Percentiles rank a stretch among this genome's conserved stretches.
Evolutionary conservation across 2,797 vertebrate genomes (phyloP).

Genomic region (Phylloscopus collybita): DNA sequence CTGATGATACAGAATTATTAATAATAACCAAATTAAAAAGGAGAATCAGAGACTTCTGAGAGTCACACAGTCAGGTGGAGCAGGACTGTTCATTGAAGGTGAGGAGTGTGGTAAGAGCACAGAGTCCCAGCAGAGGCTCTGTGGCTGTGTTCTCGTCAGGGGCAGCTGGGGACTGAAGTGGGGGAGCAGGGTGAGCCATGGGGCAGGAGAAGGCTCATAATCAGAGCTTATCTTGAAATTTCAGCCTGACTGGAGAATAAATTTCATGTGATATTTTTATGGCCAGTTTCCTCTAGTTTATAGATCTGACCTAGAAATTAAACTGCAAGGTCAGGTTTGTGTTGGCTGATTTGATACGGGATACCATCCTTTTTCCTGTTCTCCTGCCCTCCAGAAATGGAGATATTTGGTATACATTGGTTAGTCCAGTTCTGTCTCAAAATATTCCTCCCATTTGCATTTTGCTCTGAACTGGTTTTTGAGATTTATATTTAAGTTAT

Average conservation of each 20-base stretch:
- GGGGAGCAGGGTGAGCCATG: neutral
- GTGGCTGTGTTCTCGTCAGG: neutral
- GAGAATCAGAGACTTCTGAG: neutral
- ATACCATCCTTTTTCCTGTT: neutral
- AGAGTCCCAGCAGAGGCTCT: neutral
- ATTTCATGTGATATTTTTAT: conserved; percentile 6
- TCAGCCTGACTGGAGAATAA: neutral
- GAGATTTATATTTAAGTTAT: neutral
- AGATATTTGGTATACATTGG: accelerated
- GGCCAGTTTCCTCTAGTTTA: neutral
- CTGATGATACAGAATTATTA: conserved; percentile 13
- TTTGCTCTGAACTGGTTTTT: neutral
- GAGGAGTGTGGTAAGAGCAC: neutral
- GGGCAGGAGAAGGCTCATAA: neutral
- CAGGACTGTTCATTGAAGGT: neutral
- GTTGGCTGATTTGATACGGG: neutral
- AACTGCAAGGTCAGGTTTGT: neutral
- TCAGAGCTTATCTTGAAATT: neutral
- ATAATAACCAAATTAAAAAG: neutral
- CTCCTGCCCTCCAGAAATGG: neutral
- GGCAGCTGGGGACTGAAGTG: neutral
- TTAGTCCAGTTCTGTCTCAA: neutral
- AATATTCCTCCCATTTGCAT: neutral
- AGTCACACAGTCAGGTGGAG: neutral
- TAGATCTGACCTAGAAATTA: conserved; percentile 9